These are phyloP conservation scores for Strigamia maritima DNA, from an alignment of 2,888 invertebrate genomes.

Conservation along the genomic window DNA sequence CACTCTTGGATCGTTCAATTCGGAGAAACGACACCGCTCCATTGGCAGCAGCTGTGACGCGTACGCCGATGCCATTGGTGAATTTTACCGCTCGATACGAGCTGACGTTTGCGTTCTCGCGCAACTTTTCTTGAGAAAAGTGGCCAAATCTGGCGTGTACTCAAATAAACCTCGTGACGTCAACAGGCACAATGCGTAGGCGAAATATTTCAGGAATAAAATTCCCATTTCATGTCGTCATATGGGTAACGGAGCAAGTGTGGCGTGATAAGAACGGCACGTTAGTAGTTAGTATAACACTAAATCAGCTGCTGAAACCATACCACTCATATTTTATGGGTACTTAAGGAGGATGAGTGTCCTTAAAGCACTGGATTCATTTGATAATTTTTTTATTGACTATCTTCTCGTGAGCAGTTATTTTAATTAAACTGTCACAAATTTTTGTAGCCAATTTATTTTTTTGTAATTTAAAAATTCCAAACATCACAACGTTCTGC, in stretches of 20 bases:
- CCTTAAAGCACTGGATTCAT: neutral
- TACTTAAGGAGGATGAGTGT: neutral
- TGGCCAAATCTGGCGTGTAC: neutral
- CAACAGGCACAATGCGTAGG: neutral
- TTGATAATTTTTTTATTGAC: neutral
- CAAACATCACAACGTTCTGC: neutral
- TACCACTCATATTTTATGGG: neutral
- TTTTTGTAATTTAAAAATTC: neutral
- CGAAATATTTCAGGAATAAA: neutral
- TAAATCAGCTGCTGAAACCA: constrained; percentile 3
- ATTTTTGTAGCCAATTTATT: neutral
- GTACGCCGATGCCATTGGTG: neutral
- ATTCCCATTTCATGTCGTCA: constrained; percentile 8
- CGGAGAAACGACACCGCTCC: neutral
- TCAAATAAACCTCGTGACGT: neutral
- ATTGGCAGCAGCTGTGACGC: constrained; percentile 22
- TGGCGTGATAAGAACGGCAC: neutral
- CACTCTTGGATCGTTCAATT: constrained; percentile 1
- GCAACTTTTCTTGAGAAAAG: neutral
- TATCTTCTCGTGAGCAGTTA: neutral
- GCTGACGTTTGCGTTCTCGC: constrained; percentile 3
- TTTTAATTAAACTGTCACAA: constrained; percentile 6
- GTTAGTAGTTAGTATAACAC: neutral
- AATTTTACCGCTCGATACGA: constrained; percentile 27
- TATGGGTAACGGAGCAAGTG: neutral